These are phyloP conservation scores for Phrynosoma platyrhinos DNA, from an alignment of 2,113 vertebrate genomes.

Conservation along the genomic window DNA sequence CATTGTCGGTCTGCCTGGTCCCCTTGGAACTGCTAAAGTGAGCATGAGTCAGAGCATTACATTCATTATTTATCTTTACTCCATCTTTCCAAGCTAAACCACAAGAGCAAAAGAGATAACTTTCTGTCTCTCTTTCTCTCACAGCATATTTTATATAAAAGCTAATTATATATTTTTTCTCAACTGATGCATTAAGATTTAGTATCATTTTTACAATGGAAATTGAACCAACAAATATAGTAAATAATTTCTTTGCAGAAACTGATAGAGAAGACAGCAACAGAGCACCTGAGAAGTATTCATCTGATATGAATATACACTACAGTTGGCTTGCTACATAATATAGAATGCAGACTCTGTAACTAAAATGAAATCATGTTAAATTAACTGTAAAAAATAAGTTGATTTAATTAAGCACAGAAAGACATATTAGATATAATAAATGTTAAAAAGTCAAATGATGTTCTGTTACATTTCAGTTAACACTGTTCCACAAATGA, in stretches of 20 bases:
- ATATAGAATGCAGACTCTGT: slow-evolving; percentile 77
- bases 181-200: slow-evolving; percentile 42
- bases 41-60: slow-evolving; percentile 39
- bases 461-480: slow-evolving; percentile 84
- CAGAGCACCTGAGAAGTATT: slow-evolving; percentile 65
- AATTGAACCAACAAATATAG: slow-evolving; percentile 35
- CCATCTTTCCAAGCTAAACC: slow-evolving; percentile 51
- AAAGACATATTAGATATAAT: slow-evolving; percentile 86
- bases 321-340: slow-evolving; percentile 70
- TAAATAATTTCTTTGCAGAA: slow-evolving; percentile 27
- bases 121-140: too few species aligned
- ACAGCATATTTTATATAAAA: slow-evolving; percentile 47
- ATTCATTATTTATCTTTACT: slow-evolving; percentile 49
- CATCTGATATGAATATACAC: slow-evolving; percentile 63
- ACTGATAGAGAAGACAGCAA: slow-evolving; percentile 43
- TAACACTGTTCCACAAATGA: slow-evolving; percentile 80
- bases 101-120: not conserved
- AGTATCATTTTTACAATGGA: slow-evolving; percentile 40
- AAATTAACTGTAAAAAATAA: slow-evolving; percentile 87
- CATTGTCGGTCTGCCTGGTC: not conserved
- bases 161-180: not conserved
- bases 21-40: slow-evolving; percentile 30
- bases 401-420: slow-evolving; percentile 87
- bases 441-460: slow-evolving; percentile 89
- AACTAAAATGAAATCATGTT: slow-evolving; percentile 81